Evolutionary conservation across 2,797 vertebrate genomes (phyloP).

Genomic region (Urophycis tenuis): DNA sequence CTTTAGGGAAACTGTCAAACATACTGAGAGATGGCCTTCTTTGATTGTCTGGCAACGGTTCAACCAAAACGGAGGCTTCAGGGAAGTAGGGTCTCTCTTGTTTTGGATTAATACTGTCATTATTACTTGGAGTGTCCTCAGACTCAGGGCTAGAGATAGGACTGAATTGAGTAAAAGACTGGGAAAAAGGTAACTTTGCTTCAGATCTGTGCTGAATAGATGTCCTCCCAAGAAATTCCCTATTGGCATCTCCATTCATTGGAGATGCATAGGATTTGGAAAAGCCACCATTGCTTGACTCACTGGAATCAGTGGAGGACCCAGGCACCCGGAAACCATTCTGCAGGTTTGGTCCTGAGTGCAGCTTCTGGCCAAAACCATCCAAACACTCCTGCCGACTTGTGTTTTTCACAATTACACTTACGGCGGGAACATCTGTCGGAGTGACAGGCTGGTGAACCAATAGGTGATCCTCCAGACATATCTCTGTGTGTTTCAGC

Average conservation of each 20-base stretch:
- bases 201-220: slow-evolving; percentile 71
- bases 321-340: slow-evolving; percentile 82
- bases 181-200: slow-evolving; percentile 75
- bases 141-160: slow-evolving; percentile 89
- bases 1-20: slow-evolving; percentile 79
- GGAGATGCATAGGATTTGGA: slow-evolving; percentile 78
- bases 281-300: slow-evolving; percentile 63
- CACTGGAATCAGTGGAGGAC: slow-evolving; percentile 62
- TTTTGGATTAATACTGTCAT: slow-evolving; percentile 68
- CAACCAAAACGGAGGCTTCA: slow-evolving; percentile 65
- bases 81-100: slow-evolving; percentile 74
- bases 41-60: slow-evolving; percentile 69
- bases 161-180: slow-evolving; percentile 84
- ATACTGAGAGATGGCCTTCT: slow-evolving; percentile 68
- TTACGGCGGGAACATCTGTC: slow-evolving; percentile 81
- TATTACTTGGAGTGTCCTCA: slow-evolving; percentile 71
- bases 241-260: slow-evolving; percentile 80
- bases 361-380: slow-evolving; percentile 66
- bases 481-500: slow-evolving; percentile 79
- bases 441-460: slow-evolving; percentile 66
- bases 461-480: slow-evolving; percentile 80
- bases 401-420: slow-evolving; percentile 96
- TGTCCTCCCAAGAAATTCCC: slow-evolving; percentile 71
- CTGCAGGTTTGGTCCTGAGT: slow-evolving; percentile 72
- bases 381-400: slow-evolving; percentile 86